Conservation (phyloP, 2,797 vertebrate genomes). For the Microctenopoma lineatum region DNA sequence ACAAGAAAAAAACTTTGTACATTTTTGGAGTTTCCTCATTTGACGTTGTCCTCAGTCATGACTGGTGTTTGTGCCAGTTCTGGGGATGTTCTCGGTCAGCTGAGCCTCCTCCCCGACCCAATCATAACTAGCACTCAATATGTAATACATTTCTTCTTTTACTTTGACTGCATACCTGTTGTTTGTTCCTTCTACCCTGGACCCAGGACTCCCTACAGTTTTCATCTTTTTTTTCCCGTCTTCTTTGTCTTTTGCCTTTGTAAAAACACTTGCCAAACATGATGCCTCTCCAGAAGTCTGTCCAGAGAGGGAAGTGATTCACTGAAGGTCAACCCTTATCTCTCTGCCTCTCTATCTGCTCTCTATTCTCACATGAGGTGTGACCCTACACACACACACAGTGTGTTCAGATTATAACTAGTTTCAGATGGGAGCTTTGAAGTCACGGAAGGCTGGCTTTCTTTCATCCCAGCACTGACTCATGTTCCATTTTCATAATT, state of each 20-base stretch:
- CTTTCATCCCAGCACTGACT: constrained; percentile 71
- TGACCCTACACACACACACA: constrained; percentile 12
- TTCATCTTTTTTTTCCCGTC: constrained; percentile 22
- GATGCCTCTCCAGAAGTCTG: constrained; percentile 58
- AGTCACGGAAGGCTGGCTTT: constrained; percentile 51
- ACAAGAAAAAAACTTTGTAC: constrained; percentile 18
- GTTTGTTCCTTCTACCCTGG: constrained; percentile 1
- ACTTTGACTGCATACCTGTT: constrained; percentile 18
- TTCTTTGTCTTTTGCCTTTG: constrained; percentile 42
- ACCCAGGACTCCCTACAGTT: constrained; percentile 16
- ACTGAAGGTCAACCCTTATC: constrained; percentile 72
- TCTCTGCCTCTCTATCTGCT: constrained; percentile 47
- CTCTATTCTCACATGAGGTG: constrained; percentile 52
- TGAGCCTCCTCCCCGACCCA: constrained; percentile 1
- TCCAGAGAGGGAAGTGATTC: constrained; percentile 71
- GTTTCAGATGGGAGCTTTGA: constrained; percentile 69
- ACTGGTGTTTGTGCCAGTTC: constrained; percentile 27
- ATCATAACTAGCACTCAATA: neutral
- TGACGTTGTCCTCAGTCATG: constrained; percentile 21
- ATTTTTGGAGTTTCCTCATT: constrained; percentile 20
- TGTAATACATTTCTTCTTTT: constrained; percentile 22
- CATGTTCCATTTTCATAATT: constrained; percentile 73
- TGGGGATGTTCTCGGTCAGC: constrained; percentile 34
- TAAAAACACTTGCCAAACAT: constrained; percentile 68
- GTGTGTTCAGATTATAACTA: constrained; percentile 52